Conservation (phyloP, 2,797 vertebrate species). For the Acrossocheilus wenchowensis region DNA sequence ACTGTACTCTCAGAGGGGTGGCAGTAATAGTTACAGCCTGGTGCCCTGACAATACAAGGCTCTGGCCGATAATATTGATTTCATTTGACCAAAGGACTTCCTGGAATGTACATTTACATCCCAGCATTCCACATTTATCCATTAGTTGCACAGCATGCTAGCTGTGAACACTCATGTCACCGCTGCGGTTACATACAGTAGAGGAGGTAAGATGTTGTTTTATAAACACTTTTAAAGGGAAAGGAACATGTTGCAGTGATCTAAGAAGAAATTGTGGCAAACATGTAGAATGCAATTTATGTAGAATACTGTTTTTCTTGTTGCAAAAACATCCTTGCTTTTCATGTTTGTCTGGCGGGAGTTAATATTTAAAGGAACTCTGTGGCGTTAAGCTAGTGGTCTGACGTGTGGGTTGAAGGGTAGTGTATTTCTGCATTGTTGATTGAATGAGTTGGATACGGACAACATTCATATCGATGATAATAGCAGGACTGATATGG, state of each 20-base stretch:
- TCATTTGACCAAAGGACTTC: constrained; percentile 23
- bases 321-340: background rate
- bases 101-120: constrained; percentile 40
- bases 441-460: background rate
- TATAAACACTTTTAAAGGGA: background rate
- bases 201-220: constrained; percentile 40
- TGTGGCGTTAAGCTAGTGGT: background rate
- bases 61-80: constrained; percentile 55
- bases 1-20: background rate
- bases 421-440: background rate
- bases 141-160: constrained; percentile 30
- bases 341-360: background rate
- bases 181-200: background rate
- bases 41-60: constrained; percentile 20
- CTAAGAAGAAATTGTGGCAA: background rate
- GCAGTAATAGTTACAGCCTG: constrained; percentile 25
- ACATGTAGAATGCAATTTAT: background rate
- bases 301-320: constrained; percentile 3
- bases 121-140: constrained; percentile 25
- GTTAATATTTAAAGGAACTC: background rate
- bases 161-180: constrained; percentile 17
- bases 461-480: background rate
- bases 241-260: background rate
- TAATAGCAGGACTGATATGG: constrained; percentile 3
- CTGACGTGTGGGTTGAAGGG: background rate